These are phyloP conservation scores for Scopus umbretta DNA, from an alignment of 2,113 vertebrate genomes.

Conservation along the genomic window DNA sequence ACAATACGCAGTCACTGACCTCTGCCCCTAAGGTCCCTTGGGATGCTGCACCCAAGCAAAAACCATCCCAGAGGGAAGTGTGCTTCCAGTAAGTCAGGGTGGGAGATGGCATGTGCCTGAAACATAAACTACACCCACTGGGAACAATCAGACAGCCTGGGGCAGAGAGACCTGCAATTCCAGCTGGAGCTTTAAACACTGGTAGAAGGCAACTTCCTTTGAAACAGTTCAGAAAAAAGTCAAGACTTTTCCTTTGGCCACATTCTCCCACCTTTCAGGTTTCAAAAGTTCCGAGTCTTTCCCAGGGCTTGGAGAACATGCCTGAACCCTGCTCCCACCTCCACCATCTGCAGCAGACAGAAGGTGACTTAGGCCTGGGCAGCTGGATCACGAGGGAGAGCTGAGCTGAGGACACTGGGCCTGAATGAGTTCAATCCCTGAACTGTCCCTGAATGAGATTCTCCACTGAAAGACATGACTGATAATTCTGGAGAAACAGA, in stretches of 20 bases:
- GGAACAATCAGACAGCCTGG: not conserved
- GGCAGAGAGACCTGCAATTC: not conserved
- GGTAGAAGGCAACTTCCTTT: not conserved
- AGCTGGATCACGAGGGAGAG: not conserved
- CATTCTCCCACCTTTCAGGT: not conserved
- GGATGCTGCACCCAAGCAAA: not conserved
- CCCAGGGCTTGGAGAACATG: not conserved
- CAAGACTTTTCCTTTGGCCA: not conserved
- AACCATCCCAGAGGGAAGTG: not conserved
- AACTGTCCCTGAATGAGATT: not conserved
- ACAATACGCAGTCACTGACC: rapidly evolving
- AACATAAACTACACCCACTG: not conserved
- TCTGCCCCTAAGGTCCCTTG: not conserved
- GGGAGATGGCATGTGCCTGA: not conserved
- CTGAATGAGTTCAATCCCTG: not conserved
- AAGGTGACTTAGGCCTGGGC: not conserved
- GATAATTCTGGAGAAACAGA: not conserved
- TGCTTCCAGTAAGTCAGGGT: not conserved
- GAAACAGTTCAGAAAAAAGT: not conserved
- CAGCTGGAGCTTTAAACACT: not conserved
- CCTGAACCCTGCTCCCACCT: not conserved
- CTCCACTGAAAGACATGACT: not conserved
- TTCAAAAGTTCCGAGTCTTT: not conserved
- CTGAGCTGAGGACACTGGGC: not conserved
- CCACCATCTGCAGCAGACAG: not conserved